These are phyloP conservation scores for Podargus strigoides DNA, from an alignment of 2,797 vertebrate species.

Conservation along the genomic window DNA sequence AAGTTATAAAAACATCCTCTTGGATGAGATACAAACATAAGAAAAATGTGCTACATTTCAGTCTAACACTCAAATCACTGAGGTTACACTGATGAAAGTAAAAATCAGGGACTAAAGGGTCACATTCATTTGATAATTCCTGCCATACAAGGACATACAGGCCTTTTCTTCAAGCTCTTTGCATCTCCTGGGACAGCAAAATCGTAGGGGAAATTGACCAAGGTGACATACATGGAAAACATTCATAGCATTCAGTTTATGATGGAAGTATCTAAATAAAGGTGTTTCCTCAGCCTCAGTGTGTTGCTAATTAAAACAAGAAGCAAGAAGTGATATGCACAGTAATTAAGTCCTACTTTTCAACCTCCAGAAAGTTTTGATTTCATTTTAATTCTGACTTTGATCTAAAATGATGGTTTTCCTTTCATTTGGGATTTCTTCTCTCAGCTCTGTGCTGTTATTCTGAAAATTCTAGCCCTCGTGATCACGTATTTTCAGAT, in stretches of 20 bases:
- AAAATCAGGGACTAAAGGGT: not conserved
- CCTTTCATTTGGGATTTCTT: not conserved
- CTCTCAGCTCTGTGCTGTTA: not conserved
- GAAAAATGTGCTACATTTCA: not conserved
- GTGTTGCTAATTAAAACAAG: not conserved
- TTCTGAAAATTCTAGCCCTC: not conserved
- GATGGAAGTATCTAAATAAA: not conserved
- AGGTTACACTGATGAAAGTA: not conserved
- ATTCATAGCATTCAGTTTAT: not conserved
- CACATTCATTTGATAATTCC: not conserved
- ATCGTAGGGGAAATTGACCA: not conserved
- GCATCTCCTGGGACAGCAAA: not conserved
- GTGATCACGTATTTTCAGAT: too few species aligned
- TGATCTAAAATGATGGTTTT: not conserved
- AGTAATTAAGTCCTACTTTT: not conserved
- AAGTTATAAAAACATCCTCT: not conserved
- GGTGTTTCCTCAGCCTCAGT: not conserved
- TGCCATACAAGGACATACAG: fast-evolving
- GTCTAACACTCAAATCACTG: not conserved
- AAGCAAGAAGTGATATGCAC: not conserved
- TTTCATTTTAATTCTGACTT: not conserved
- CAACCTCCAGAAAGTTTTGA: not conserved
- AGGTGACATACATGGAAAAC: not conserved
- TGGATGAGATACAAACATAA: not conserved
- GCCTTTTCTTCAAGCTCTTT: not conserved